Evolutionary conservation across 2,113 vertebrate species (phyloP).

Genomic region (Hippoglossus stenolepis): DNA sequence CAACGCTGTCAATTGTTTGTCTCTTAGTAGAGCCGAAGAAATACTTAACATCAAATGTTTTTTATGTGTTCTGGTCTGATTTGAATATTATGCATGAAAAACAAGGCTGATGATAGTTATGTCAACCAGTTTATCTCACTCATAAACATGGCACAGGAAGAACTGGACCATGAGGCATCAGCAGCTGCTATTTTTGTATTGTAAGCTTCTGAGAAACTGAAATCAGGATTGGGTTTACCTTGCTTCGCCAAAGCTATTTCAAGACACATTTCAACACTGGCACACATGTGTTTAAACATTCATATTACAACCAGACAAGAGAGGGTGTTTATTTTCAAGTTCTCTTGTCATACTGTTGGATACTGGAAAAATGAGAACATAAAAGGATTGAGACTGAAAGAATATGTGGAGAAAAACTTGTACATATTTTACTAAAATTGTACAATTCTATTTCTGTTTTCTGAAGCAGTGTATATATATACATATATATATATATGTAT

Average conservation of each 20-base stretch:
- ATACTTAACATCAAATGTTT: background rate
- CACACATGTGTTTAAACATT: slow-evolving; percentile 9
- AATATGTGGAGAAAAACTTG: background rate
- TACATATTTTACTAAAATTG: no score
- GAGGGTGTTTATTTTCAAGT: background rate
- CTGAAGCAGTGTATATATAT: no score
- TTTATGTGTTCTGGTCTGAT: background rate
- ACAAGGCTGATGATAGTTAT: slow-evolving; percentile 22
- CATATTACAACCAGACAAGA: background rate
- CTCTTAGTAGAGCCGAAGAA: background rate
- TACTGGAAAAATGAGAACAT: background rate
- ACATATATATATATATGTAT: no score
- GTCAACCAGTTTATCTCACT: slow-evolving; percentile 39
- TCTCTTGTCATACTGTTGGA: background rate
- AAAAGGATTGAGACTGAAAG: background rate
- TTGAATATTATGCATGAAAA: slow-evolving; percentile 7
- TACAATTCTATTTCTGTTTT: no score
- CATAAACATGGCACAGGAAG: slow-evolving; percentile 39
- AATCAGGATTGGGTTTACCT: slow-evolving; percentile 26
- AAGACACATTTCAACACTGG: slow-evolving; percentile 13
- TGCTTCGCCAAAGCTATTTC: slow-evolving; percentile 34
- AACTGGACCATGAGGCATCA: slow-evolving; percentile 33
- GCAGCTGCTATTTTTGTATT: slow-evolving; percentile 51
- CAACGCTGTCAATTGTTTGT: no score
- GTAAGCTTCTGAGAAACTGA: slow-evolving; percentile 30